phyloP scores from a whole-genome alignment of 2,888 invertebrate species.

The Tolmerus cingulatus region DNA sequence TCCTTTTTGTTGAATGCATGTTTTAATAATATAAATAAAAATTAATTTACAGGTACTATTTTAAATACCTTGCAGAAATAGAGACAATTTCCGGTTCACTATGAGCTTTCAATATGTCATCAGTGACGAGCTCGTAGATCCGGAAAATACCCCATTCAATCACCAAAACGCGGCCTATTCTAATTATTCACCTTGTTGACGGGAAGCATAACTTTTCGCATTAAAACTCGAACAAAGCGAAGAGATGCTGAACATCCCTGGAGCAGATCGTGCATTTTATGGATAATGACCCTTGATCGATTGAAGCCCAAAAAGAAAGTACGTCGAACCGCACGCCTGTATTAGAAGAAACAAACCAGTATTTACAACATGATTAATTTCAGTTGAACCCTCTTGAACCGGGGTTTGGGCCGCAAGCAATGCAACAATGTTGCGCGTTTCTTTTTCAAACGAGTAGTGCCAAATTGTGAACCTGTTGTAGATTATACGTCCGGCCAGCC shows the following conservation, averaged over 20 bases:
- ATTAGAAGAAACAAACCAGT: conserved; percentile 16
- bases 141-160: not conserved
- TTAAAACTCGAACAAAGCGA: not conserved
- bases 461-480: conserved; percentile 8
- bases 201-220: not conserved
- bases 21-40: too few species aligned
- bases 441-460: not conserved
- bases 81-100: not conserved
- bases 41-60: too few species aligned
- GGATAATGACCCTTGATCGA: conserved; percentile 26
- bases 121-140: not conserved
- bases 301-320: conserved; percentile 16
- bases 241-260: not conserved
- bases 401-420: not conserved
- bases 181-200: not conserved
- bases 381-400: conserved; percentile 32
- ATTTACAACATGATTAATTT: conserved; percentile 19
- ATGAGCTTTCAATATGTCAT: not conserved
- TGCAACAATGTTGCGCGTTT: not conserved
- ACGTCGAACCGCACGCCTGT: not conserved
- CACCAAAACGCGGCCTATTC: not conserved
- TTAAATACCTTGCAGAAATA: not conserved
- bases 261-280: not conserved
- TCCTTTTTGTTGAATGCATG: too few species aligned
- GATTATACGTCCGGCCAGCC: not conserved